A percentile compares a stretch with the other conserved stretches of the same genome.
Evolutionary conservation across 2,113 vertebrate genomes (phyloP).

Genomic region (Cardinalis cardinalis): DNA sequence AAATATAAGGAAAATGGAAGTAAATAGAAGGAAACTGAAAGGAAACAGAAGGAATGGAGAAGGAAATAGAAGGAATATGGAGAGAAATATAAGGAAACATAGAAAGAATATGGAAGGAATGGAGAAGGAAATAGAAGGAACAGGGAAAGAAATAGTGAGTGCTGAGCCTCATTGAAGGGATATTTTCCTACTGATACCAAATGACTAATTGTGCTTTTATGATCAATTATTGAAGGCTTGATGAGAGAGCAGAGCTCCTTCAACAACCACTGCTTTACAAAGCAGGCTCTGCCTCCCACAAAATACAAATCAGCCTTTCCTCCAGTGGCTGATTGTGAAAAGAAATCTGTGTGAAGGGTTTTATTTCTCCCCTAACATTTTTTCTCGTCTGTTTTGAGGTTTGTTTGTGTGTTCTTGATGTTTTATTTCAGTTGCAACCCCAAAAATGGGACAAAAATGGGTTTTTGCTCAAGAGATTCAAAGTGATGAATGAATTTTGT

Average conservation of each 20-base stretch:
- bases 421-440: neutral
- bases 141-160: neutral
- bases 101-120: no score
- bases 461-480: neutral
- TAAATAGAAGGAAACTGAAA: neutral
- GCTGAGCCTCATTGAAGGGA: neutral
- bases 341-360: neutral
- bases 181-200: neutral
- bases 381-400: neutral
- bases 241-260: neutral
- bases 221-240: constrained; percentile 10
- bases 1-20: no score
- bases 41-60: no score
- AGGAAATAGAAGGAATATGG: no score
- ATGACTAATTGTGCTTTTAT: neutral
- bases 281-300: neutral
- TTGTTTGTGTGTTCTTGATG: neutral
- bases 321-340: neutral
- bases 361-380: rapidly evolving
- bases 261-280: neutral
- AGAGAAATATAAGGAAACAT: no score
- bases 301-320: neutral
- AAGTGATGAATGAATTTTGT: neutral
- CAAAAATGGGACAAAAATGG: neutral
- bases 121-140: no score